phyloP scores from a whole-genome alignment of 2,888 invertebrate species.

The Cephus nigrinus region DNA sequence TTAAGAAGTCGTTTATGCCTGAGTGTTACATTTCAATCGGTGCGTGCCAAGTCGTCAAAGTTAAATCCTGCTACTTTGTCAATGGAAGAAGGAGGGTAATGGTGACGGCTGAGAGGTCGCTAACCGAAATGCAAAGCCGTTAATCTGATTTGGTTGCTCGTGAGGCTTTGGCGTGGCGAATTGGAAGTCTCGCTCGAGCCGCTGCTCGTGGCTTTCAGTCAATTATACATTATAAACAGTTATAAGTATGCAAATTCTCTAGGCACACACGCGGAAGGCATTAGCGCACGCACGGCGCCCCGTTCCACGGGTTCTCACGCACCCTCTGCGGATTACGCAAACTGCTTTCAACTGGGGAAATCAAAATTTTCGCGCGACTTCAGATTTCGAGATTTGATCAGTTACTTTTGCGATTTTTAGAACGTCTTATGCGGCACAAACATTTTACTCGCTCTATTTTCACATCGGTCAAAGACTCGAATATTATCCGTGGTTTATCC shows the following conservation, averaged over 20 bases:
- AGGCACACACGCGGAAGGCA: slow-evolving; percentile 10
- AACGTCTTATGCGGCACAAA: too few species aligned
- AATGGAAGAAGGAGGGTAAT: slow-evolving; percentile 2
- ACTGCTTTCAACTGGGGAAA: too few species aligned
- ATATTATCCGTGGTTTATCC: too few species aligned
- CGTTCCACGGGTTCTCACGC: slow-evolving; percentile 23
- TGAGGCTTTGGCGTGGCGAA: slow-evolving; percentile 9
- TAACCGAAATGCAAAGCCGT: slow-evolving; percentile 45
- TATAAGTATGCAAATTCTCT: slow-evolving; percentile 49
- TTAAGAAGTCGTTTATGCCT: too few species aligned
- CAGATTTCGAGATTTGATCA: too few species aligned
- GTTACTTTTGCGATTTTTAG: too few species aligned
- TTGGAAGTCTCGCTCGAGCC: slow-evolving; percentile 26
- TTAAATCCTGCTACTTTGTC: slow-evolving; percentile 1
- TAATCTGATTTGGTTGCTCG: slow-evolving; percentile 50
- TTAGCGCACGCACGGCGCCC: not conserved
- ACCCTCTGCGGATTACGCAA: too few species aligned
- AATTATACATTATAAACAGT: slow-evolving; percentile 57
- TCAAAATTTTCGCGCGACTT: too few species aligned
- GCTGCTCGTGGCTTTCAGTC: slow-evolving; percentile 41
- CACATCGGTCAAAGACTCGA: too few species aligned
- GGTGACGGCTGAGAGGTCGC: slow-evolving; percentile 7
- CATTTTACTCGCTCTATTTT: too few species aligned
- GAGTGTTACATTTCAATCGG: not conserved
- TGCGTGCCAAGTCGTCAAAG: not conserved